Evolutionary conservation across 2,888 invertebrate genomes (phyloP).

Genomic region (Steinernema scapterisci): DNA sequence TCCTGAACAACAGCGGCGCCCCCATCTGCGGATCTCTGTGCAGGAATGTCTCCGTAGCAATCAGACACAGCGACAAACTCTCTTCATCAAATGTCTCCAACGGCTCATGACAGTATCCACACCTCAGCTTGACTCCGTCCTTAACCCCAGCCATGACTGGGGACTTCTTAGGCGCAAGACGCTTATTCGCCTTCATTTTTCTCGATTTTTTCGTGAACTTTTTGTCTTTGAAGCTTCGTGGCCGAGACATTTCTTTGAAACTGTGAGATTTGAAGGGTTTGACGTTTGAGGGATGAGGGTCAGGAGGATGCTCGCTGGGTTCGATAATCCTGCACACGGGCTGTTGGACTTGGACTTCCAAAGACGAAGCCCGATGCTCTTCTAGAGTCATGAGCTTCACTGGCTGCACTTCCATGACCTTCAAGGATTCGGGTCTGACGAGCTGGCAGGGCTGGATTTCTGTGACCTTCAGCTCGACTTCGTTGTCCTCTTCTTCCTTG

Average conservation of each 20-base stretch:
- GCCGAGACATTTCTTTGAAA: conserved; percentile 32
- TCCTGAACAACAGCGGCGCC: conserved; percentile 89
- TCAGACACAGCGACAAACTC: conserved; percentile 81
- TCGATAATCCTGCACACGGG: not conserved
- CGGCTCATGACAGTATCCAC: conserved; percentile 86
- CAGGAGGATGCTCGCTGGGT: conserved; percentile 23
- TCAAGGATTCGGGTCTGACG: conserved; percentile 55
- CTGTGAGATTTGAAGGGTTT: conserved; percentile 29
- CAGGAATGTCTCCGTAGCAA: conserved; percentile 90
- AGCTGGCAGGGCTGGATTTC: conserved; percentile 34
- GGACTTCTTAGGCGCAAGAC: conserved; percentile 15
- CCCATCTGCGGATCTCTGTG: conserved; percentile 90
- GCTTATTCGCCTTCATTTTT: conserved; percentile 22
- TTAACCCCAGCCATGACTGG: conserved; percentile 26
- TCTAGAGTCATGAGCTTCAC: conserved; percentile 23
- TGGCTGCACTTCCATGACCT: conserved; percentile 41
- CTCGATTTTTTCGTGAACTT: not conserved
- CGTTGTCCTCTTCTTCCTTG: conserved; percentile 42
- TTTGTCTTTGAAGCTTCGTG: conserved; percentile 34
- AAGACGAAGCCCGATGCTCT: conserved; percentile 12
- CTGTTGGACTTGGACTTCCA: conserved; percentile 3
- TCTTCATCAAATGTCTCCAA: conserved; percentile 93
- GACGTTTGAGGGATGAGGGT: conserved; percentile 22
- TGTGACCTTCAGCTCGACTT: not conserved
- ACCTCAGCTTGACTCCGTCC: conserved; percentile 70